Evolutionary conservation across 2,888 invertebrate genomes (phyloP), one percentile per base, ranked within the genome.

Genomic region (Gisinianus flammeolus): DNA sequence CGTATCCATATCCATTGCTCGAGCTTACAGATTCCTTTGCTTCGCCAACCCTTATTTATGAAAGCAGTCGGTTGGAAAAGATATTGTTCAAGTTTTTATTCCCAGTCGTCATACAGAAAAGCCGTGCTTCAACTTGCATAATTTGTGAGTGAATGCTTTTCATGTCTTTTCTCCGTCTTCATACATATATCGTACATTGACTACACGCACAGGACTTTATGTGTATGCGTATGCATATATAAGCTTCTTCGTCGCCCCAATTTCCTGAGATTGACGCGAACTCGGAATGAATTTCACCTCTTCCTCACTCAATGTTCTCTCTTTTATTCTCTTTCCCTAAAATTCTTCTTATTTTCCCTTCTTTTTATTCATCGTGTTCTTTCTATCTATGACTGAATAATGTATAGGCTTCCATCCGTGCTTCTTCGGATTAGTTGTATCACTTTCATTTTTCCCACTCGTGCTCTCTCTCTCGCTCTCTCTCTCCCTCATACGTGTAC

Each of bases 81-180:
- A 79, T 71, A 79, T 76, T 79, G 79, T 75, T 79, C 79, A 75
- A 76, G 72, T 79, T 79, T 79, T 79, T 79, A 71, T 78, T 79
- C 70, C 67, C 66, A 74, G 74, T 74, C 74, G 74, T 54, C 74
- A 52, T 66, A 74, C 74, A 67, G 74, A 74, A 74, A 74, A 74
- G 66, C 28, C 74, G 67, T 74, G 74, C 66, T 74, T 74, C 74
- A 74, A 66, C 74, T 66, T 62, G 62, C 56, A 58, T 58, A 58
- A 58, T 58, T 8, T 58, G n/a, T 2, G 16, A 30, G 58, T 72
- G 72, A 72, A 33, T 72, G 72, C 31, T 58, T 58, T 56, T 58
- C 70, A 28, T 30, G 28, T 70, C 58, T 56, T 22, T 31, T 30
- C 22, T 52, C 33, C n/a, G 16, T 70, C 28, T 67, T 24, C 28